These are phyloP conservation scores for Austrofundulus limnaeus DNA, from an alignment of 2,113 vertebrate genomes.

Conservation along the genomic window DNA sequence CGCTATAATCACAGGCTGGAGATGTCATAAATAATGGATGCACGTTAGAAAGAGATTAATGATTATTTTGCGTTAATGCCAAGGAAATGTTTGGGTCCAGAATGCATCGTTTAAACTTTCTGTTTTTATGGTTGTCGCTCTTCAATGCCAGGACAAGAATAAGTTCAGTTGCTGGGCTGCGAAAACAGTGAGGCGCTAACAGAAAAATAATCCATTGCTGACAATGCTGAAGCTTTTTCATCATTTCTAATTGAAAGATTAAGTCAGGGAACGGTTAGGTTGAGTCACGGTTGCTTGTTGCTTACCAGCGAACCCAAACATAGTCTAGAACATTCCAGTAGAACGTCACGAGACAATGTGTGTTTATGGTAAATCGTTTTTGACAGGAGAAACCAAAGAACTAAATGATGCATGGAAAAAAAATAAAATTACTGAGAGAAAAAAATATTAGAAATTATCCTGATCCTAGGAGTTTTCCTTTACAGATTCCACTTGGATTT, in stretches of 20 bases:
- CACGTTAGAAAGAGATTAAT: slow-evolving; percentile 17
- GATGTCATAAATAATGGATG: slow-evolving; percentile 22
- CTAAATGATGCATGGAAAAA: slow-evolving; percentile 27
- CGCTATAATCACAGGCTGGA: slow-evolving; percentile 35
- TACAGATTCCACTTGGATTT: slow-evolving; percentile 13
- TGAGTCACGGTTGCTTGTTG: slow-evolving; percentile 46
- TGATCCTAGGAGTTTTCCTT: slow-evolving; percentile 1
- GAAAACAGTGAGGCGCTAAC: slow-evolving; percentile 18
- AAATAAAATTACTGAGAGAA: slow-evolving; percentile 23
- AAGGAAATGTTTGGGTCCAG: not conserved
- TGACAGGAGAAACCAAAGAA: slow-evolving; percentile 47
- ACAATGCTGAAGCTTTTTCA: slow-evolving; percentile 41
- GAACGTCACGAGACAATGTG: slow-evolving; percentile 55
- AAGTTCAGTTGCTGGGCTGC: slow-evolving; percentile 1
- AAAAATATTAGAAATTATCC: slow-evolving; percentile 17
- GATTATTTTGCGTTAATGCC: not conserved
- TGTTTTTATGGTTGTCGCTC: slow-evolving; percentile 11
- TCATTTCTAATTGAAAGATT: slow-evolving; percentile 59
- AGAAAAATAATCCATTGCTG: slow-evolving; percentile 27
- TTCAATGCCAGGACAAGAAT: slow-evolving; percentile 10
- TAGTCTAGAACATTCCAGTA: slow-evolving; percentile 54
- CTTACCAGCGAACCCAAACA: slow-evolving; percentile 63
- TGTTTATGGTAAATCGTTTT: slow-evolving; percentile 65
- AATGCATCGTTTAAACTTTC: not conserved
- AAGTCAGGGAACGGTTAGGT: slow-evolving; percentile 57